Conservation (phyloP, 2,888 invertebrate species). For the Tiliacea aurago region DNA sequence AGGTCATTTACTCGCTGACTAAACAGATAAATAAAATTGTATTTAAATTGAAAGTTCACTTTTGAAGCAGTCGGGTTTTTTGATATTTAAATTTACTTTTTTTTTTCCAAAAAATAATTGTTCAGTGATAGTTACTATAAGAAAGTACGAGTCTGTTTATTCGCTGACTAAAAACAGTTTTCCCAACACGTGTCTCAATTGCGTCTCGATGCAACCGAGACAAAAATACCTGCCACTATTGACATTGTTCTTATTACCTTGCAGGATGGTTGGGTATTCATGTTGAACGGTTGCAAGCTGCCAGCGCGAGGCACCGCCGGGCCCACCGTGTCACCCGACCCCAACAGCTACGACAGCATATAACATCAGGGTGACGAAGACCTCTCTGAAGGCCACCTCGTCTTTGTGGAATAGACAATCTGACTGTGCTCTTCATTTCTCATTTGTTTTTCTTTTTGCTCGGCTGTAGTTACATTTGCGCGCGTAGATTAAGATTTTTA, state of each 20-base stretch:
- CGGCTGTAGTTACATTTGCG: conserved; percentile 44
- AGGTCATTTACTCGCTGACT: no score
- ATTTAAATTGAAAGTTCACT: no score
- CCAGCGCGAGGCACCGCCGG: conserved; percentile 78
- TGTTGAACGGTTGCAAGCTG: conserved; percentile 91
- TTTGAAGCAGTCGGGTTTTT: no score
- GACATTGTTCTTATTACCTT: conserved; percentile 66
- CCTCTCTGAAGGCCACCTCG: conserved; percentile 81
- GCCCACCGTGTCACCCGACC: conserved; percentile 81
- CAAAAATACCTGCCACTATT: conserved; percentile 14
- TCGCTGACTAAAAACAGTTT: conserved; percentile 28
- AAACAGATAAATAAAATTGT: no score
- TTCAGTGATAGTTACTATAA: background rate
- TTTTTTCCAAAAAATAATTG: no score
- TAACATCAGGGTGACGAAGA: conserved; percentile 83
- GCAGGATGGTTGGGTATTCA: conserved; percentile 92
- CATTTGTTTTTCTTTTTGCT: conserved; percentile 42
- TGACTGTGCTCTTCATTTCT: conserved; percentile 50
- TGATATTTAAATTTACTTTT: no score
- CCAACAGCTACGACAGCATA: conserved; percentile 90
- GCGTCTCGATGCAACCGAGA: conserved; percentile 14
- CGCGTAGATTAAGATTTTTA: background rate
- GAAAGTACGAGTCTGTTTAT: conserved; percentile 9
- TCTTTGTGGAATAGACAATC: conserved; percentile 80
- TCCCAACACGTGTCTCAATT: conserved; percentile 29